phyloP scores from a whole-genome alignment of 2,113 vertebrate genomes.

The Poecilia latipinna region DNA sequence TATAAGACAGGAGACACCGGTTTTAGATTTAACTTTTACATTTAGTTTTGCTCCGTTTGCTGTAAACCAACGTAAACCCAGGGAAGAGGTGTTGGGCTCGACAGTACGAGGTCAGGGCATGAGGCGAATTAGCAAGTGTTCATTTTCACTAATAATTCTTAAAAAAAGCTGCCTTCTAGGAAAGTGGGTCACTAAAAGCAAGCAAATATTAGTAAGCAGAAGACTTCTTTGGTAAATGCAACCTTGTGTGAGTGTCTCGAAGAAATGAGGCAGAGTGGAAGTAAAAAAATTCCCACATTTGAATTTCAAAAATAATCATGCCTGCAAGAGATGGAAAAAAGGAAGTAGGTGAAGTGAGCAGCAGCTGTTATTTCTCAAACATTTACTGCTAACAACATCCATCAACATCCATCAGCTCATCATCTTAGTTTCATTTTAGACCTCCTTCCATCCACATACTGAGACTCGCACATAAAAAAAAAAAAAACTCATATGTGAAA shows the following conservation, averaged over 20 bases:
- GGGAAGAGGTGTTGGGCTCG: neutral
- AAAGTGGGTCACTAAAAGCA: conserved; percentile 65
- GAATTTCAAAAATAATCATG: neutral
- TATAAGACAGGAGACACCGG: neutral
- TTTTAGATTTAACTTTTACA: neutral
- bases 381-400: conserved; percentile 25
- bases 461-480: neutral
- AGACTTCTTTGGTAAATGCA: conserved; percentile 16
- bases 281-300: neutral
- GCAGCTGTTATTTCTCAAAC: neutral
- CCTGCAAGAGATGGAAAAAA: conserved; percentile 7
- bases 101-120: conserved; percentile 9
- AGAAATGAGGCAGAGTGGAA: conserved; percentile 1
- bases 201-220: conserved; percentile 48
- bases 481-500: conserved; percentile 15
- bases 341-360: neutral
- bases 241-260: conserved; percentile 27
- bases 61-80: neutral
- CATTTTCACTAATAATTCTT: conserved; percentile 52
- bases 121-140: conserved; percentile 36
- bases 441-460: neutral
- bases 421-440: conserved; percentile 8
- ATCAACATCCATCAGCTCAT: conserved; percentile 29
- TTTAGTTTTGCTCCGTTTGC: neutral
- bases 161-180: conserved; percentile 35